Evolutionary conservation across 2,113 vertebrate species (phyloP).

Genomic region (Ornithorhynchus anatinus): DNA sequence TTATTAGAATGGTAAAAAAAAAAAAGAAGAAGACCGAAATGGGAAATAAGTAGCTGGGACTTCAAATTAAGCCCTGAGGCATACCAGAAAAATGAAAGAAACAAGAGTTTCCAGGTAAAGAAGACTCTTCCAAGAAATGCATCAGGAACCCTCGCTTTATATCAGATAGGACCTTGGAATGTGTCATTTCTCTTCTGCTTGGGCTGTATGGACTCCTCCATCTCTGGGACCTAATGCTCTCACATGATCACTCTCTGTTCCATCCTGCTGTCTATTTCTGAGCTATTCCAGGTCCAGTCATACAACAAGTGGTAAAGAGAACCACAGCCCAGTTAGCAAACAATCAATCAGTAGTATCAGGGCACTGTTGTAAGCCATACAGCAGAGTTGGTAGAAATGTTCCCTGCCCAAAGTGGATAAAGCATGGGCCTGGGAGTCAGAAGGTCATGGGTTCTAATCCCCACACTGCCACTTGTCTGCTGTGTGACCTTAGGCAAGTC

Average conservation of each 20-base stretch:
- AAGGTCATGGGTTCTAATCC: too few species aligned
- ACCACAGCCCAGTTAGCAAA: too few species aligned
- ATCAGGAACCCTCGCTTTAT: not conserved
- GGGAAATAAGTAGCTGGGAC: slow-evolving; percentile 21
- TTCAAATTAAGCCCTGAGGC: slow-evolving; percentile 19
- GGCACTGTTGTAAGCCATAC: too few species aligned
- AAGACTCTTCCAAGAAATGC: slow-evolving; percentile 17
- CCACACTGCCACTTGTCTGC: too few species aligned
- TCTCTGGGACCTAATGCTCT: not conserved
- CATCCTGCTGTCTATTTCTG: too few species aligned
- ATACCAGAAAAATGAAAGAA: slow-evolving; percentile 10
- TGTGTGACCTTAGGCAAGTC: too few species aligned
- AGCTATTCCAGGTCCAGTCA: too few species aligned
- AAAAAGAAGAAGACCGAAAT: slow-evolving; percentile 37
- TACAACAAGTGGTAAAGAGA: too few species aligned
- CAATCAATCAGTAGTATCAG: too few species aligned
- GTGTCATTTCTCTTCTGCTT: not conserved
- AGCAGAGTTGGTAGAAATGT: too few species aligned
- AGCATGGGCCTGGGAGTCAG: too few species aligned
- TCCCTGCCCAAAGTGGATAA: too few species aligned
- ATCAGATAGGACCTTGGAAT: not conserved
- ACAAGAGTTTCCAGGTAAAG: not conserved
- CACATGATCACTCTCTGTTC: not conserved
- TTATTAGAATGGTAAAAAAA: slow-evolving; percentile 52
- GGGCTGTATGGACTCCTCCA: not conserved